Base-by-base conservation (phyloP, 2,113 vertebrate species). In the Ranitomeya variabilis region DNA sequence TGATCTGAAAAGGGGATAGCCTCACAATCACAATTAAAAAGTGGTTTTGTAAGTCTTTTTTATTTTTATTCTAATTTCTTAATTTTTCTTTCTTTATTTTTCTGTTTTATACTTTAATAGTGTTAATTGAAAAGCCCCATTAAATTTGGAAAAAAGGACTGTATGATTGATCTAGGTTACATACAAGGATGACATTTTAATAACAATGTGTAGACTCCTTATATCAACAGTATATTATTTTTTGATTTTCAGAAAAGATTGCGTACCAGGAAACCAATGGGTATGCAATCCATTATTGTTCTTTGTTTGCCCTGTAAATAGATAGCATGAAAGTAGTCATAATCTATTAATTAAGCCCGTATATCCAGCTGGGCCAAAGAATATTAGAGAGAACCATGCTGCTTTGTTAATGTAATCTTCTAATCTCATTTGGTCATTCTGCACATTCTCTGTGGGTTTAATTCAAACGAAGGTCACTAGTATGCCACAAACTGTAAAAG, bases 371-470 rank as follows among this genome's bases (percentile, higher is more conserved):
- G 64, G 8, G 83, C n/a, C 51, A 57, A 71, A 52, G 15, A 85
- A 85, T 57, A 67, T 13, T 71, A n/a, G 45, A 37, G 31, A 26
- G 51, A 31, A 52, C 23, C 21, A 85, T 57, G 62, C 83, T 51
- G 45, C 23, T 71, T 37, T 71, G n/a, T 71, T 55, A 57, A 55
- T 71, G 57, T 85, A 71, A 85, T 85, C 83, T 66, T 26, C 45
- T 85, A 85, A 85, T 85, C 83, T 67, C 52, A 85, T 85, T 85
- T 85, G n/a, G 45, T 57, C 52, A 73, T 26, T 73, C 52, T 71
- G 51, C 52, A 85, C 19, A 85, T 83, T 83, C 81, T 83, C 81
- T 59, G 45, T 14, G n/a, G 60, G 31, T 54, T 23, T 54, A 84
- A 55, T 55, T 55, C 26, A 73, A 54, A 5, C n/a, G 66, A 69